These are phyloP conservation scores for Scaptodrosophila latifasciaeformis DNA, from an alignment of 2,888 invertebrate genomes.

Conservation along the genomic window DNA sequence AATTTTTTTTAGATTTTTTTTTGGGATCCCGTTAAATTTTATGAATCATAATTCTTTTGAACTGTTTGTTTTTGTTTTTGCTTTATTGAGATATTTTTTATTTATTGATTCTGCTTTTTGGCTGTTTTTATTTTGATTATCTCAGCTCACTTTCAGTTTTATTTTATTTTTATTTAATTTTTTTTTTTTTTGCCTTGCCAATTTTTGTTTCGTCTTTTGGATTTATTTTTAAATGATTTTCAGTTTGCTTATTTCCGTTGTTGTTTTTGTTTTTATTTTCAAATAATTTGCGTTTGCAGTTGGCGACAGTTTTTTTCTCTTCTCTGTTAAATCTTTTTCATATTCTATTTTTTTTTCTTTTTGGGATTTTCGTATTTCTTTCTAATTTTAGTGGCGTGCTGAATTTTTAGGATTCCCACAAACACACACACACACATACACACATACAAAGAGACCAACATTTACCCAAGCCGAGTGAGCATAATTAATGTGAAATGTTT, in stretches of 20 bases:
- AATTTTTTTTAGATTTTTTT: too few species aligned
- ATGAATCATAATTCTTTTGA: constrained; percentile 58
- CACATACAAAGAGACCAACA: too few species aligned
- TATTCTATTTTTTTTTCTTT: constrained; percentile 16
- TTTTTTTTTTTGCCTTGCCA: constrained; percentile 4
- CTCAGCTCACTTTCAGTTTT: constrained; percentile 1
- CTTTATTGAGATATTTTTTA: constrained; percentile 2
- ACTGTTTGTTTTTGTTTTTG: constrained; percentile 28
- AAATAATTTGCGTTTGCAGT: constrained; percentile 27
- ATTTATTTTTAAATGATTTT: neutral
- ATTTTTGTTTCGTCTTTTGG: constrained; percentile 5
- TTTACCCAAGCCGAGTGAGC: too few species aligned
- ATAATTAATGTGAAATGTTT: neutral
- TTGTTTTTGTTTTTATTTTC: constrained; percentile 5
- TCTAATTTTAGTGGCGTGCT: constrained; percentile 1
- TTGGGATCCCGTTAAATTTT: too few species aligned
- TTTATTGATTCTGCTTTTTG: too few species aligned
- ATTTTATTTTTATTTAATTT: constrained; percentile 3
- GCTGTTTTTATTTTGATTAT: too few species aligned
- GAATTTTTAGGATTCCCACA: neutral
- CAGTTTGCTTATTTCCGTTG: neutral
- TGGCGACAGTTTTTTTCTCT: constrained; percentile 45
- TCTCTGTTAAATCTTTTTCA: constrained; percentile 43
- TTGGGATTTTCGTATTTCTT: neutral
- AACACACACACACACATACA: neutral